Base-by-base conservation (phyloP, 2,113 vertebrate genomes). In the Cyphomyrus plagiostoma region DNA sequence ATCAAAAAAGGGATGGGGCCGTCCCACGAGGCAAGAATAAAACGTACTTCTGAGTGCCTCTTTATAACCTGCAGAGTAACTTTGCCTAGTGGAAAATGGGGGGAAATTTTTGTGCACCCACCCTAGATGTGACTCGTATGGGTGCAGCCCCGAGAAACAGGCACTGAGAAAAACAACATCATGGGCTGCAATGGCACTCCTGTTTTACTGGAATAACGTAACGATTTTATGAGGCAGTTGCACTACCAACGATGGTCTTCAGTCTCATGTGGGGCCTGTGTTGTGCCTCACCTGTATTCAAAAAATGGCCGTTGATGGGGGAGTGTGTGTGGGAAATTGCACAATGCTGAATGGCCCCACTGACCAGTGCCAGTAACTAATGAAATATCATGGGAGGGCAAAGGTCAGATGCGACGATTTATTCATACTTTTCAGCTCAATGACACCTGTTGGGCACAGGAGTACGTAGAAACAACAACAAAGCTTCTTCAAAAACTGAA, bases 21-120 rank as follows among this genome's bases (percentile, higher is more conserved):
- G 23, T 58, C 62, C 35, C 49, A 19, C 1, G 26, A 13, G 11
- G 39, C 21, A 52, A 30, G 23, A 70, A 48, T 66, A 48, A 74
- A 88, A 88, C 62, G 48, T 35, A 56, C 30, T 49, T 6, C 50
- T 35, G 66, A 30, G 10, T 15, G 23, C 6, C 7, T 48, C 48
- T 88, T 80, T 26, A 88, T 21, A 11, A 26, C 9, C 11, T 1
- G 53, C 70, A 26, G n/a, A 42, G 21, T 86, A 48, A 13, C 74
- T 48, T 80, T 58, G 86, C 86, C 35, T 80, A 8, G 26, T 50
- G 89, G 15, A 56, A 66, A 80, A 80, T 21, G 46, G 66, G 80
- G 58, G 86, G 50, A 87, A 80, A 80, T 17, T 49, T 89, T 46
- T 88, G 53, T 85, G 89, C 89, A 89, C 80, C 87, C 50, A 48